Conservation (phyloP, 2,113 vertebrate species). For the Ammodytes dubius region DNA sequence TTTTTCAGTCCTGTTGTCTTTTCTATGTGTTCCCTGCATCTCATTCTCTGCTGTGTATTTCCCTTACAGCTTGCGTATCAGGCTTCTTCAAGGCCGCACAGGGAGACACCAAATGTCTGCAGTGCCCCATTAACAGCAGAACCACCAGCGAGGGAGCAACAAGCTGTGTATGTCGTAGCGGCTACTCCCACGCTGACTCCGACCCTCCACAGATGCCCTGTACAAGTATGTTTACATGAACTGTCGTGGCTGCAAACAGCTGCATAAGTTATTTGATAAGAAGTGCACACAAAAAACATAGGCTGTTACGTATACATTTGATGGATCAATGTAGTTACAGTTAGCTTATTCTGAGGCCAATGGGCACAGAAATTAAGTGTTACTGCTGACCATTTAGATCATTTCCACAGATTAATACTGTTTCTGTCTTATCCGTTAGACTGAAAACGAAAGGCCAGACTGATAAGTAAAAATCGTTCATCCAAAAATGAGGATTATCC, state of each 20-base stretch:
- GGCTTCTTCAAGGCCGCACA: constrained; percentile 94
- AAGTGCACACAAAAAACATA: neutral
- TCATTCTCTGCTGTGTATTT: constrained; percentile 15
- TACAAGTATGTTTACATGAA: constrained; percentile 88
- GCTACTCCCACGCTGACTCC: constrained; percentile 91
- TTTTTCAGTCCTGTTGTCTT: neutral
- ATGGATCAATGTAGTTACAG: neutral
- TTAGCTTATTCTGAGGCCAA: neutral
- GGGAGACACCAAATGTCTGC: constrained; percentile 90
- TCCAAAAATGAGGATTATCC: neutral
- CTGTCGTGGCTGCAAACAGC: constrained; percentile 1
- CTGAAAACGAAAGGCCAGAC: too few species aligned
- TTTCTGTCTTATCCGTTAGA: too few species aligned
- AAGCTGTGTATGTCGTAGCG: constrained; percentile 90
- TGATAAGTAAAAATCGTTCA: neutral
- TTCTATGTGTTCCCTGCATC: constrained; percentile 1
- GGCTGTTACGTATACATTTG: neutral
- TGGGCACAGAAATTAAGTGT: neutral
- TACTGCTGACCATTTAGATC: neutral
- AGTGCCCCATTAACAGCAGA: constrained; percentile 94
- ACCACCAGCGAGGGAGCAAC: constrained; percentile 92
- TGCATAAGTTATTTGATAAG: neutral
- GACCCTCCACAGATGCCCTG: constrained; percentile 94
- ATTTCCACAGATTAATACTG: too few species aligned
- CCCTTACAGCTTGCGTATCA: constrained; percentile 87